Evolutionary conservation across 2,797 vertebrate genomes (phyloP), one percentile per base, ranked within the genome.

Genomic region (Channa striata): DNA sequence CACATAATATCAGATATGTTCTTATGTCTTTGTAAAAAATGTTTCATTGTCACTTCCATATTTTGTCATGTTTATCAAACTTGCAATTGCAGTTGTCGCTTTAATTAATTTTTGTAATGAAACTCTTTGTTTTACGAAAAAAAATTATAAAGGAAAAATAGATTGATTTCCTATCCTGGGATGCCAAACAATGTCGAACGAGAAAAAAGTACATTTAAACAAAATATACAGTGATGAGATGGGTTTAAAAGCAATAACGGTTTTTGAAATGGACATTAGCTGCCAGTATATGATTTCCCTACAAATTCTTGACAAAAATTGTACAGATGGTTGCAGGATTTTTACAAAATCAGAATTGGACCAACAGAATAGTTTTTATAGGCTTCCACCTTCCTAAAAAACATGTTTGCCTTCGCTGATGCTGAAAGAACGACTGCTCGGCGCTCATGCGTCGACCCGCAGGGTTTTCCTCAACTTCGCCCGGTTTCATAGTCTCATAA

Each of bases 381-480:
- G 12, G 19, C 19, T 59, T 8, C 34, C 3, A 0, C 44, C 16
- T 58, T 6, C 9, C 9, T 11, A n/a, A 30, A 39, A 30, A 21
- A 20, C 19, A 2, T n/a, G 47, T 37, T 46, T 20, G 4, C 33
- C 4, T 16, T 36, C 21, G 40, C 53, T 52, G 42, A 37, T 20
- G 23, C 44, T 7, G 9, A 69, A 40, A 34, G 8, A 54, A 50
- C 58, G 17, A 59, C 23, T 50, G 64, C 74, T 62, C 5, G 34
- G 17, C 11, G 17, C 37, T 59, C 16, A 13, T 68, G 67, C 59
- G 74, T 7, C 6, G 43, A 73, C 58, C 68, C 58, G 13, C 30
- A 2, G 62, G 70, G 57, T 49, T 77, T 63, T 51, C 33, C 42
- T 46, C 23, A 80, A 83, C 83, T 84, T 81, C 57, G 77, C 78